Evolutionary conservation across 2,888 invertebrate genomes (phyloP).

Genomic region (Meteorus colon): DNA sequence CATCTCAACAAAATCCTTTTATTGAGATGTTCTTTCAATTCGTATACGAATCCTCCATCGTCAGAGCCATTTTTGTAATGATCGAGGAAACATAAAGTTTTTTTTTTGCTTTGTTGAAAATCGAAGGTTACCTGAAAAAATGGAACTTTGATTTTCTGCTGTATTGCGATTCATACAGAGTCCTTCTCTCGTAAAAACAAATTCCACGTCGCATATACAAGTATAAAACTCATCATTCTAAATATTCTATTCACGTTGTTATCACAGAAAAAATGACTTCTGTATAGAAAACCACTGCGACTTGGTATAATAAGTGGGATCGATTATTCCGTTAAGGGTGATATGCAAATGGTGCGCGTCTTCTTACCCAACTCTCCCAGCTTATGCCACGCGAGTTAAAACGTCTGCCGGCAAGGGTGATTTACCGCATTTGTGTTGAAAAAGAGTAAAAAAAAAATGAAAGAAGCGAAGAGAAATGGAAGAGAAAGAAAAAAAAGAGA

Average conservation of each 20-base stretch:
- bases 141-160: no score
- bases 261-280: conserved; percentile 23
- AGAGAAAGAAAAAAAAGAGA: background rate
- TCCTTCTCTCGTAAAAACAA: background rate
- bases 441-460: conserved; percentile 1
- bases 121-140: no score
- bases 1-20: background rate
- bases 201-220: no score
- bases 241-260: conserved; percentile 27
- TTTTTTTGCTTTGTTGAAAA: background rate
- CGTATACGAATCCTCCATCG: background rate
- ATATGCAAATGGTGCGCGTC: conserved; percentile 63
- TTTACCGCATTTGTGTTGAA: conserved; percentile 38
- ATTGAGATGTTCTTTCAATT: no score
- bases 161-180: background rate
- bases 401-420: conserved; percentile 48
- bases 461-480: background rate
- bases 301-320: conserved; percentile 61
- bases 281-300: conserved; percentile 41
- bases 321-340: conserved; percentile 68
- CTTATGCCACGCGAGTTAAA: conserved; percentile 47
- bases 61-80: no score
- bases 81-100: background rate
- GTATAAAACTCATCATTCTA: background rate
- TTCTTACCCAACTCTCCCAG: background rate